Percentiles rank a stretch among this genome's conserved stretches.
Conservation (phyloP, 2,113 vertebrate species). For the Rutilus rutilus region DNA sequence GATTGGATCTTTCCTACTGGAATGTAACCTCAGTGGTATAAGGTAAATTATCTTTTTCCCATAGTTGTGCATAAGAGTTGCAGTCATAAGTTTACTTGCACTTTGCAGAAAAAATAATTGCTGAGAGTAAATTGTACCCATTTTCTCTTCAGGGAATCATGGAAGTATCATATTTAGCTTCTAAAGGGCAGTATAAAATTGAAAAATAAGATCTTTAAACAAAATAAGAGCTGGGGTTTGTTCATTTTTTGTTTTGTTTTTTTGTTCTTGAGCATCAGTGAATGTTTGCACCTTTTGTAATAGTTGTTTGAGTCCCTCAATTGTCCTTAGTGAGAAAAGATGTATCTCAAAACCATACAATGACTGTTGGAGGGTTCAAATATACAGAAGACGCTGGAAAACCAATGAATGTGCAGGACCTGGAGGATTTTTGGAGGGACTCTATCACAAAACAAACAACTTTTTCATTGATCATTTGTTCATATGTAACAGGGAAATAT, state of each 20-base stretch:
- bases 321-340: background rate
- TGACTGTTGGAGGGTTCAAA: background rate
- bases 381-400: background rate
- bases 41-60: constrained; percentile 74
- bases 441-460: background rate
- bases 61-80: background rate
- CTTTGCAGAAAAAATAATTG: background rate
- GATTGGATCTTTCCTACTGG: constrained; percentile 74
- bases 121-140: background rate
- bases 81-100: background rate
- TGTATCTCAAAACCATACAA: background rate
- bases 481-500: background rate
- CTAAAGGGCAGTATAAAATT: too few relatives aligned
- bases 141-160: background rate
- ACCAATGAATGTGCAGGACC: background rate
- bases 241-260: too few relatives aligned
- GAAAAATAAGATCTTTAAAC: too few relatives aligned
- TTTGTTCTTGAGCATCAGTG: too few relatives aligned
- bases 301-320: too few relatives aligned
- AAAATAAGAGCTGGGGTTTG: too few relatives aligned
- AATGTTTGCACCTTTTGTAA: too few relatives aligned
- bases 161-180: too few relatives aligned
- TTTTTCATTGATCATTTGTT: background rate
- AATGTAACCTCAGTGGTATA: constrained; percentile 86
- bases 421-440: background rate